phyloP scores from a whole-genome alignment of 2,113 vertebrate genomes.

The Leucopsar rothschildi region DNA sequence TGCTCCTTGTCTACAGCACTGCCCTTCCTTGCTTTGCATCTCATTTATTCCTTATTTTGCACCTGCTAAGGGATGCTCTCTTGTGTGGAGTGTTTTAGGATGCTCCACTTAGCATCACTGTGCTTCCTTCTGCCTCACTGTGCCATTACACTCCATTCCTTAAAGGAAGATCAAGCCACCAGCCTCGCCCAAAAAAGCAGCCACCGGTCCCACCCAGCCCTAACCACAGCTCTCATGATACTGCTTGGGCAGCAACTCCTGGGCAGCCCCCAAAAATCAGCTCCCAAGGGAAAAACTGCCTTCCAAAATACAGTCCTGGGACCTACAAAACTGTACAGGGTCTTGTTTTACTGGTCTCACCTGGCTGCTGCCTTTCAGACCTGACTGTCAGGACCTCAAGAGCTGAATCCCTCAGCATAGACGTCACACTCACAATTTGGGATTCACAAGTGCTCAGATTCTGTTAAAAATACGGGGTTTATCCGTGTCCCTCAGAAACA shows the following conservation, averaged over 20 bases:
- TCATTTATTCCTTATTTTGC: background rate
- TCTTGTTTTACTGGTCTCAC: background rate
- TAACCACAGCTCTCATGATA: background rate
- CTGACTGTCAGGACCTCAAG: background rate
- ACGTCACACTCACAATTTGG: background rate
- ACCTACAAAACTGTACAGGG: background rate
- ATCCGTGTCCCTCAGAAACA: background rate
- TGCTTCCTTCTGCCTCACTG: accelerated
- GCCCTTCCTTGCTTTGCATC: background rate
- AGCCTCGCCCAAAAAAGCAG: background rate
- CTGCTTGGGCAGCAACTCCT: background rate
- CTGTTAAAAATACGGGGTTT: background rate
- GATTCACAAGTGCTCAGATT: background rate
- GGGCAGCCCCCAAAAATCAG: background rate
- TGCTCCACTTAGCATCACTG: background rate
- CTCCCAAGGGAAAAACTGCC: background rate
- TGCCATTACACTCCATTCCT: background rate
- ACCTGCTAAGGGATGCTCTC: background rate
- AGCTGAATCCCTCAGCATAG: background rate
- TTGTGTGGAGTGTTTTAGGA: accelerated
- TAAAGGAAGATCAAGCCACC: background rate
- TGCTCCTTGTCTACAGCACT: background rate
- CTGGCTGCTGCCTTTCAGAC: background rate
- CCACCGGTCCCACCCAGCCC: background rate
- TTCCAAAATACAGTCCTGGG: background rate